Percentiles rank a stretch among this genome's conserved stretches.
phyloP scores from a whole-genome alignment of 2,797 vertebrate genomes.

The Mus spretus region DNA sequence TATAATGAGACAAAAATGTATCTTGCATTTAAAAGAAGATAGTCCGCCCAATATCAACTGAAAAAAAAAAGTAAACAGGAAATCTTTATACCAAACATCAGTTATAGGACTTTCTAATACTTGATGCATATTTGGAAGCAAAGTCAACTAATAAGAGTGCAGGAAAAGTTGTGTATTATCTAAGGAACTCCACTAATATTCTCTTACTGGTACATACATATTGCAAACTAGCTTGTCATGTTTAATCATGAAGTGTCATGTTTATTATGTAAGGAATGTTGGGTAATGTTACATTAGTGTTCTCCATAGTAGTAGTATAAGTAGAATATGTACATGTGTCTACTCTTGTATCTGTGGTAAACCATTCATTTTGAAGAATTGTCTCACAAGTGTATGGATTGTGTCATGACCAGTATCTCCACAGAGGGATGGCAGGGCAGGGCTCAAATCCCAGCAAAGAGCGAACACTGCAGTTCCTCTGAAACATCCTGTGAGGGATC shows the following conservation, averaged over 20 bases:
- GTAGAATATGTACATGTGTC: background rate
- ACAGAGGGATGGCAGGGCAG: background rate
- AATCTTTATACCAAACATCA: background rate
- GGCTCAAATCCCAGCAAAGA: background rate
- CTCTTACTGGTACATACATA: background rate
- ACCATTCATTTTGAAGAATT: background rate
- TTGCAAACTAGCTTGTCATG: conserved; percentile 68
- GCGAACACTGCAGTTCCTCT: too few relatives aligned
- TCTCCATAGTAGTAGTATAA: background rate
- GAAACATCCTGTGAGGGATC: background rate
- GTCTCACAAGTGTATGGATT: background rate
- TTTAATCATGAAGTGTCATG: conserved; percentile 72
- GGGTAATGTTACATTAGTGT: conserved; percentile 54
- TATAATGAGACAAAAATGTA: background rate
- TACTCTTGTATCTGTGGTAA: background rate
- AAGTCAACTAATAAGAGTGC: conserved; percentile 21
- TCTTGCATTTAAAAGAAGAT: background rate
- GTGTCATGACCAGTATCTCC: background rate
- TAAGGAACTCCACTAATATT: background rate
- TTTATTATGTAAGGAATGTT: conserved; percentile 73
- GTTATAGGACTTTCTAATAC: background rate
- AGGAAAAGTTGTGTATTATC: background rate
- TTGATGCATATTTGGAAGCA: background rate
- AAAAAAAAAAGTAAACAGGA: conserved; percentile 39
- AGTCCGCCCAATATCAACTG: background rate